phyloP scores from a whole-genome alignment of 2,113 vertebrate genomes.

The Burhinus bistriatus region DNA sequence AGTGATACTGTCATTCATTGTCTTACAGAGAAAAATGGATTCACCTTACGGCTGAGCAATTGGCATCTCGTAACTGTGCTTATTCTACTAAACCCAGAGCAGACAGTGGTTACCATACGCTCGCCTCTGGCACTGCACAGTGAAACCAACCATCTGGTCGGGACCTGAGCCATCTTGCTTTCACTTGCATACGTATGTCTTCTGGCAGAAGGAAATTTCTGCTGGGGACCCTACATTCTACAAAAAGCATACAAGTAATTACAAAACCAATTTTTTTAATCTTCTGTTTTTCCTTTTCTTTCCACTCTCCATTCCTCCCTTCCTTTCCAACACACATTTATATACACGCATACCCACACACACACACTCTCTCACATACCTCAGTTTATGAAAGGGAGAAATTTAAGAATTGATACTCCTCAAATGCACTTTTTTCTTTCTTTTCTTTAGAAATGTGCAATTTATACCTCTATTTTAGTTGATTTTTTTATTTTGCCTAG shows the following conservation, averaged over 20 bases:
- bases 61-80: background rate
- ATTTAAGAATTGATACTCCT: background rate
- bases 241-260: background rate
- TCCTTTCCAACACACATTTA: background rate
- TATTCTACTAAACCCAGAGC: rapidly evolving
- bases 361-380: background rate
- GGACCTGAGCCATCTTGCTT: background rate
- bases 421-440: background rate
- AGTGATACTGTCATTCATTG: rapidly evolving
- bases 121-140: background rate
- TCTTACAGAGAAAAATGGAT: background rate
- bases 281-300: background rate
- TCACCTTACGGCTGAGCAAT: background rate
- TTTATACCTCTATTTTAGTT: background rate
- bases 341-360: background rate
- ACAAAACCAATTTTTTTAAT: background rate
- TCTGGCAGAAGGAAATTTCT: background rate
- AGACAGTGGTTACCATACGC: rapidly evolving
- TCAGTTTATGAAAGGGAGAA: background rate
- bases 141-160: background rate
- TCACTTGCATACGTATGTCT: background rate
- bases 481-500: background rate
- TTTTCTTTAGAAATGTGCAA: background rate
- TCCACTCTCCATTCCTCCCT: background rate
- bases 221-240: background rate